Conservation (phyloP, 2,888 invertebrate species). For the Eustalomyia histrio region DNA sequence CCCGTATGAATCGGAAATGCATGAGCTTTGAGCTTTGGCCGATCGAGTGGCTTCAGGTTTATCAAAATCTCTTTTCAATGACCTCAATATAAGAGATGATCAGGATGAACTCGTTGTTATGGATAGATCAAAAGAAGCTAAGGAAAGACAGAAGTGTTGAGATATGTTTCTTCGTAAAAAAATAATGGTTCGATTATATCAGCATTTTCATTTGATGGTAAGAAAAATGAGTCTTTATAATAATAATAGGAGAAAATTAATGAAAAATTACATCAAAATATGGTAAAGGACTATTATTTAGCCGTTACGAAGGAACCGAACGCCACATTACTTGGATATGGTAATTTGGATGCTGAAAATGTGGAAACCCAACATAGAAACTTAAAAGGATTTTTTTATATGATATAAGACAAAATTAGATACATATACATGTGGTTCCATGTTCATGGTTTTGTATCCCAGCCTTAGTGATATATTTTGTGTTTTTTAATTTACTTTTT, state of each 20-base stretch:
- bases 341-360: not conserved
- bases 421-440: no score
- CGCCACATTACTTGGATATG: not conserved
- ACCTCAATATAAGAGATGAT: not conserved
- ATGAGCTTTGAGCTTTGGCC: not conserved
- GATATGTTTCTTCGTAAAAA: not conserved
- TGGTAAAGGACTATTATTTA: not conserved
- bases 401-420: no score
- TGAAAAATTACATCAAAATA: not conserved
- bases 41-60: not conserved
- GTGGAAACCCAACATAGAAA: no score
- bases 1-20: not conserved
- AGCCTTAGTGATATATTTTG: no score
- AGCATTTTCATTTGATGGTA: slow-evolving; percentile 10
- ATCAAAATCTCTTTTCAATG: not conserved
- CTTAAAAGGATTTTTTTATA: no score
- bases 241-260: not conserved
- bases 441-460: no score
- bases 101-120: not conserved
- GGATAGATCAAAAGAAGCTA: not conserved
- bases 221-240: not conserved
- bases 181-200: not conserved
- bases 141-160: not conserved
- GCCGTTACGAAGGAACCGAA: not conserved
- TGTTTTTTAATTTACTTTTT: no score